Base-by-base conservation (phyloP, 2,888 invertebrate genomes). In the Conomelus anceps region DNA sequence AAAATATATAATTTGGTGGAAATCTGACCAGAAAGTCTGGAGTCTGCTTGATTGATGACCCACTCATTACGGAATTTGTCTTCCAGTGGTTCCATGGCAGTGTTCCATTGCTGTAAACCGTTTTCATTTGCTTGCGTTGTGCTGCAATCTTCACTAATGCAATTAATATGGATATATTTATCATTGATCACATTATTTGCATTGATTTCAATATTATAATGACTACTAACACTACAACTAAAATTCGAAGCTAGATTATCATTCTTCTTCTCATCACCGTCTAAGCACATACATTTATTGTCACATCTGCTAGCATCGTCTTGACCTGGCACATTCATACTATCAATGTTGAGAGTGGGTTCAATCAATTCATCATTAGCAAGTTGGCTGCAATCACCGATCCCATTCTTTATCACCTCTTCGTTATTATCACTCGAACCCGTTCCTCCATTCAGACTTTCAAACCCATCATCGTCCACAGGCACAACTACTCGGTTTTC, bases 401-500 rank as follows among this genome's bases (percentile, higher is more conserved):
- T 41, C n/a, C n/a, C n/a, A n/a, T 63, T 63, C 17, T 20, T 17
- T 22, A 24, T 85, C 22, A 89, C 89, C 29, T 94, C 94, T 23
- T 94, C 94, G 91, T 94, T 94, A 85, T 95, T 95, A 92, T 96
- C 96, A 89, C 95, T 95, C 92, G 96, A 95, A 0, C 97, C 97
- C 91, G 96, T 96, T 92, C 97, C 97, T 13, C 97, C 97, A 92
- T 97, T 97, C 11, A 97, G 94, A 93, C 97, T 97, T 93, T 97
- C 97, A 92, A 97, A 97, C 20, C 97, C 97, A 92, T 97, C 97
- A 92, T 97, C 97, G 91, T 92, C 97, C 94, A 93, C 93, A 90
- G 93, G 93, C 23, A 93, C 91, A n/a, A 22, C 22, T 20, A 24
- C 86, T 4, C 23, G 24, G 24, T 11, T 26, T n/a, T 23, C 85